Conservation (phyloP, 2,888 invertebrate genomes). For the Diloba caeruleocephala region DNA sequence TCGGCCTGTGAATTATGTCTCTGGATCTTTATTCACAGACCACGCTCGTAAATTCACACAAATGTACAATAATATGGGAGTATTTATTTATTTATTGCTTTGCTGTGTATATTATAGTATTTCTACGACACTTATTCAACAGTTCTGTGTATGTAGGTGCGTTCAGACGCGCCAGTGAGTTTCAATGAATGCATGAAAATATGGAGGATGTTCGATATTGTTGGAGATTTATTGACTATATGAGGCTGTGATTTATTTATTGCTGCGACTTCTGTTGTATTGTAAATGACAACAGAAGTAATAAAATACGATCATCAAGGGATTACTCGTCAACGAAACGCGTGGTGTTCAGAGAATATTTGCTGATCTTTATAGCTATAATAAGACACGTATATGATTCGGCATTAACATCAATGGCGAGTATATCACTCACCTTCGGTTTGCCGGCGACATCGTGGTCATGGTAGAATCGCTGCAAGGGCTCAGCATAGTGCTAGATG, state of each 20-base stretch:
- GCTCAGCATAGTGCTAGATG: too few species aligned
- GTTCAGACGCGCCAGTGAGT: conserved; percentile 16
- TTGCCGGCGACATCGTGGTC: too few species aligned
- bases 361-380: too few species aligned
- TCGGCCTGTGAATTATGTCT: conserved; percentile 38
- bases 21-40: conserved; percentile 34
- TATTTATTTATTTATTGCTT: conserved; percentile 66
- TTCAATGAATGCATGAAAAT: conserved; percentile 11
- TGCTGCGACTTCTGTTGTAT: conserved; percentile 7
- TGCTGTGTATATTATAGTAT: conserved; percentile 16
- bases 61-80: conserved; percentile 50
- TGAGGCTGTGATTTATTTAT: conserved; percentile 15
- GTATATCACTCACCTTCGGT: too few species aligned
- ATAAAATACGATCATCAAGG: conserved; percentile 7
- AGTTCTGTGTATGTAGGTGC: conserved; percentile 46
- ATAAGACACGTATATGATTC: too few species aligned
- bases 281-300: conserved; percentile 5
- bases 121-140: conserved; percentile 55
- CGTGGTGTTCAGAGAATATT: too few species aligned
- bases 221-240: conserved; percentile 16
- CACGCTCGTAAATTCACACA: conserved; percentile 54
- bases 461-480: too few species aligned
- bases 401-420: too few species aligned
- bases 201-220: conserved; percentile 9
- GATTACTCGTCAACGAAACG: too few species aligned